Conservation (phyloP, 2,888 invertebrate genomes). For the Listrodromus nycthemerus region DNA sequence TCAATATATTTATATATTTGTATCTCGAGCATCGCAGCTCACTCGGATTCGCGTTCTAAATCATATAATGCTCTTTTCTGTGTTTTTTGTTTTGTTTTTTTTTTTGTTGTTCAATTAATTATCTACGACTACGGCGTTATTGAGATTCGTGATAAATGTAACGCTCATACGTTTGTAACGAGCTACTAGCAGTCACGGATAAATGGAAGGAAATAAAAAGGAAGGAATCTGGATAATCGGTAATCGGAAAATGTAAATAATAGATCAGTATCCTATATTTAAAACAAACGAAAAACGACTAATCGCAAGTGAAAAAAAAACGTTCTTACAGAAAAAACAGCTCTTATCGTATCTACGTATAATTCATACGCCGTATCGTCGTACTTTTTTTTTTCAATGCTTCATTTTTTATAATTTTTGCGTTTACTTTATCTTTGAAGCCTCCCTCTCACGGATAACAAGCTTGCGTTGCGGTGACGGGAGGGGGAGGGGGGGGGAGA, state of each 20-base stretch:
- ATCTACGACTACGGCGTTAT: slow-evolving; percentile 35
- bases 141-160: slow-evolving; percentile 42
- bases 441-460: slow-evolving; percentile 48
- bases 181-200: background rate
- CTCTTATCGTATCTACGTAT: background rate
- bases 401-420: slow-evolving; percentile 17
- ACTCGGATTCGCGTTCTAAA: slow-evolving; percentile 22
- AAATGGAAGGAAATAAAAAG: no score
- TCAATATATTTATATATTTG: slow-evolving; percentile 37
- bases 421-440: slow-evolving; percentile 41
- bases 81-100: background rate
- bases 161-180: slow-evolving; percentile 7
- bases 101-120: slow-evolving; percentile 7
- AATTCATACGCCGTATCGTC: slow-evolving; percentile 3
- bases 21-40: slow-evolving; percentile 24
- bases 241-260: background rate
- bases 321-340: slow-evolving; percentile 7
- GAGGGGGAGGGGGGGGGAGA: background rate
- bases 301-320: slow-evolving; percentile 12
- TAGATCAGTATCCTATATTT: background rate
- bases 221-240: background rate
- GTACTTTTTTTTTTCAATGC: slow-evolving; percentile 15
- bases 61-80: slow-evolving; percentile 23
- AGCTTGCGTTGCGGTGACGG: slow-evolving; percentile 46
- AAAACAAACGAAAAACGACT: background rate